Evolutionary conservation across 2,113 vertebrate genomes (phyloP), one percentile per base, ranked within the genome.

Genomic region (Grantiella picta): DNA sequence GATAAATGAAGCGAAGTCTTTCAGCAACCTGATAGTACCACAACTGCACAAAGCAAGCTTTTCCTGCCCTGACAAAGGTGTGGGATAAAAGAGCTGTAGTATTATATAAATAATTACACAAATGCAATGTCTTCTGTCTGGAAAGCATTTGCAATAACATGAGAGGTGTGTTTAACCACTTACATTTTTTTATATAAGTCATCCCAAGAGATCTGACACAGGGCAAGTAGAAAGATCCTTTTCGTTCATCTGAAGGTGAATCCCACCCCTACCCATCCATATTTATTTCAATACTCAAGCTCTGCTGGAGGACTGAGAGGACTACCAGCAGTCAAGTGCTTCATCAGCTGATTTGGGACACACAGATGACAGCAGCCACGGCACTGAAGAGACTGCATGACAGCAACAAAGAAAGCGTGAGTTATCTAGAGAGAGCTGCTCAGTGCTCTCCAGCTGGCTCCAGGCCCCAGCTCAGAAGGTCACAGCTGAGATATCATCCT

Each of bases 401-500:
- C 24, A 57, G 25, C 42, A 86, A 90, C 54, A 93, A 91, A 82
- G 82, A 7, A n/a, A 94, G 82, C 40, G 33, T 1, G 4, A 84
- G 40, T 79, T 82, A 22, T 44, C 89, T 72, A 15, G 16, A 84
- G 53, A 3, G 7, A 83, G 79, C 49, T 49, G n/a, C 19, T 33
- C 60, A 5, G 4, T 38, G 71, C 53, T 60, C 40, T 70, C 65
- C 76, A 79, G 11, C 72, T 84, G 88, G 86, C 89, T 75, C 40
- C 8, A 11, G 70, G 92, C 70, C 73, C 61, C 70, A 50, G 75
- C 78, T 83, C 68, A 36, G 87, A 94, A 95, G 72, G 91, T 96
- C 91, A 94, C 49, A 84, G 82, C 82, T 92, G 89, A 91, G 84
- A 66, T 31, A 86, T 75, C 70, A 60, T 53, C 73, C 76, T 40